Percentiles rank a stretch among this genome's conserved stretches.
These are phyloP conservation scores for Ichneumon xanthorius DNA, from an alignment of 2,888 invertebrate species.

Conservation along the genomic window DNA sequence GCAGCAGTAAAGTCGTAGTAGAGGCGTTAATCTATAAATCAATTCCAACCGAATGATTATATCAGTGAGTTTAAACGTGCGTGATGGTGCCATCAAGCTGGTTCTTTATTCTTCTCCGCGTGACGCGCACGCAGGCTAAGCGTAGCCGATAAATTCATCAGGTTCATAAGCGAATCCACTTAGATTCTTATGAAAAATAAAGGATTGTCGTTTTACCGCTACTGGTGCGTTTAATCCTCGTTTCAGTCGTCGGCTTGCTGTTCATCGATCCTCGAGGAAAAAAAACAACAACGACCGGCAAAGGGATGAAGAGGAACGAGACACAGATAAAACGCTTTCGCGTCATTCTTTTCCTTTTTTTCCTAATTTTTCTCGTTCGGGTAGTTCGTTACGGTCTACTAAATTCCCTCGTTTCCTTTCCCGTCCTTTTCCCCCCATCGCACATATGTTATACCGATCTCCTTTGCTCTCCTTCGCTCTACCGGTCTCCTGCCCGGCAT, in stretches of 20 bases:
- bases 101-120: conserved; percentile 24
- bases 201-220: conserved; percentile 36
- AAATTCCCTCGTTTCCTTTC: conserved; percentile 57
- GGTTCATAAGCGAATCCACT: conserved; percentile 59
- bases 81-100: conserved; percentile 28
- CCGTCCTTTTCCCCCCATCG: background rate
- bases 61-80: conserved; percentile 62
- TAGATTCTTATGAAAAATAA: conserved; percentile 50
- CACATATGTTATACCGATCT: conserved; percentile 40
- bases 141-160: conserved; percentile 67
- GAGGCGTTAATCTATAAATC: conserved; percentile 68
- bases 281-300: conserved; percentile 1
- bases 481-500: conserved; percentile 4
- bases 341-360: conserved; percentile 21
- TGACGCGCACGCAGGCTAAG: background rate
- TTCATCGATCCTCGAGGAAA: conserved; percentile 38
- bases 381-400: conserved; percentile 64
- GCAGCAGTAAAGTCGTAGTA: conserved; percentile 21
- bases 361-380: conserved; percentile 58
- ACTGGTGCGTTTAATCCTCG: conserved; percentile 43
- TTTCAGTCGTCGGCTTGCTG: conserved; percentile 32
- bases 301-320: conserved; percentile 47
- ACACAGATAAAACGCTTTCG: conserved; percentile 44
- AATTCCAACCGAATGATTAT: conserved; percentile 62
- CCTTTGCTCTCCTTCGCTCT: background rate